Percentiles rank a stretch among this genome's conserved stretches.
Evolutionary conservation across 1,140 invertebrate genomes (phyloP).

Genomic region (Calephelis virginiensis): DNA sequence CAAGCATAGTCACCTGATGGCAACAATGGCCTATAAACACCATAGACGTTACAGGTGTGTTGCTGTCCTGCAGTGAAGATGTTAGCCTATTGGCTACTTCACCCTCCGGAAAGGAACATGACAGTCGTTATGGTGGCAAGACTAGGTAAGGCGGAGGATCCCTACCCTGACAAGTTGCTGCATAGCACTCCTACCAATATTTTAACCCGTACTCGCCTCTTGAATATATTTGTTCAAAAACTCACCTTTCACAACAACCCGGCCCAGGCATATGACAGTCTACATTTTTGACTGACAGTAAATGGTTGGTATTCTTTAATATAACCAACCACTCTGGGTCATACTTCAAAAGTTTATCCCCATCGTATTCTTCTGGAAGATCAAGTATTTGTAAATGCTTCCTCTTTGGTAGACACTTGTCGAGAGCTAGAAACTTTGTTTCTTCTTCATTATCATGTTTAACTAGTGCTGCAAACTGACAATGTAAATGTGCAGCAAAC

Average conservation of each 20-base stretch:
- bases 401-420: slow-evolving; percentile 95
- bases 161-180: too few species aligned
- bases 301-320: slow-evolving; percentile 92
- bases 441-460: slow-evolving; percentile 79
- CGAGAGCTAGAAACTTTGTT: slow-evolving; percentile 96
- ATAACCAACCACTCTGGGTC: slow-evolving; percentile 97
- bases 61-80: too few species aligned
- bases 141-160: too few species aligned
- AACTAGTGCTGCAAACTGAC: slow-evolving; percentile 94
- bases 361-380: slow-evolving; percentile 77
- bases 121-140: too few species aligned
- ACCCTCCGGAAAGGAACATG: too few species aligned
- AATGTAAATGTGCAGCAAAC: slow-evolving; percentile 99
- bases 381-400: slow-evolving; percentile 86
- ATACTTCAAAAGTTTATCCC: slow-evolving; percentile 84
- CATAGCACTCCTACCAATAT: too few species aligned
- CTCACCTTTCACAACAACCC: slow-evolving; percentile 82
- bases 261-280: slow-evolving; percentile 90
- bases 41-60: too few species aligned
- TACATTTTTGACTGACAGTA: slow-evolving; percentile 85
- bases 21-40: too few species aligned
- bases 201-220: too few species aligned
- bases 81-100: too few species aligned
- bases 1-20: too few species aligned
- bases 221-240: background rate